These are phyloP conservation scores for Asteroscopus sphinx DNA, from an alignment of 2,888 invertebrate genomes.

Conservation along the genomic window DNA sequence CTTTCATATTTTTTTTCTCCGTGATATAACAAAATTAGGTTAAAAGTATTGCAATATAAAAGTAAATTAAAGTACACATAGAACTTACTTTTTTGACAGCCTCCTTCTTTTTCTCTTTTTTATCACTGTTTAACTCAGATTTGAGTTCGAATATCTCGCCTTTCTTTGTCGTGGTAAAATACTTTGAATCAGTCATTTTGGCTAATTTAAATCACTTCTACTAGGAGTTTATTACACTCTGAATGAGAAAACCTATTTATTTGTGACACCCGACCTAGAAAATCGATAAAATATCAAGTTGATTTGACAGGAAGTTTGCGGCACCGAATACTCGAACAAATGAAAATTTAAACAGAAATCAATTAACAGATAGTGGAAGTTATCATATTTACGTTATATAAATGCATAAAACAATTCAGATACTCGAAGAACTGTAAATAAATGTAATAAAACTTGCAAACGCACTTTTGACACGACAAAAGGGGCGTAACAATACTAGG, in stretches of 20 bases:
- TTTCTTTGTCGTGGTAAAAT: conserved; percentile 99
- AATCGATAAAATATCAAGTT: conserved; percentile 69
- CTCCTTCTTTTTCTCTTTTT: conserved; percentile 99
- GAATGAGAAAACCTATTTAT: conserved; percentile 45
- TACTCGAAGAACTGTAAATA: conserved; percentile 17
- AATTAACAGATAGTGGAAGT: neutral
- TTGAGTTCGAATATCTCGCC: conserved; percentile 99
- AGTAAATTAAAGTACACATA: neutral
- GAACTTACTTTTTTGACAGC: conserved; percentile 98
- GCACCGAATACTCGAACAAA: conserved; percentile 15
- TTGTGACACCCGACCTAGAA: conserved; percentile 61
- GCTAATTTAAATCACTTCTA: conserved; percentile 8
- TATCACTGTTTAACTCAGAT: conserved; percentile 99
- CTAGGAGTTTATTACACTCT: conserved; percentile 33
- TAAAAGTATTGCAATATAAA: neutral
- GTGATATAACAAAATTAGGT: neutral
- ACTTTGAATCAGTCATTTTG: conserved; percentile 99
- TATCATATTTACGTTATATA: conserved; percentile 1
- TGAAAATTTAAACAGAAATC: conserved; percentile 9
- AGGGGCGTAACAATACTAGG: conserved; percentile 66
- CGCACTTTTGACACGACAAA: conserved; percentile 68
- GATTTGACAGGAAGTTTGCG: conserved; percentile 51
- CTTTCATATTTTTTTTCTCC: neutral
- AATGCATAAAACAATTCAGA: neutral
- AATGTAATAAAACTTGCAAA: conserved; percentile 42